A percentile compares a stretch with the other conserved stretches of the same genome.
Evolutionary conservation across 1,140 invertebrate species (phyloP).

Genomic region (Alviniconcha marisindica): DNA sequence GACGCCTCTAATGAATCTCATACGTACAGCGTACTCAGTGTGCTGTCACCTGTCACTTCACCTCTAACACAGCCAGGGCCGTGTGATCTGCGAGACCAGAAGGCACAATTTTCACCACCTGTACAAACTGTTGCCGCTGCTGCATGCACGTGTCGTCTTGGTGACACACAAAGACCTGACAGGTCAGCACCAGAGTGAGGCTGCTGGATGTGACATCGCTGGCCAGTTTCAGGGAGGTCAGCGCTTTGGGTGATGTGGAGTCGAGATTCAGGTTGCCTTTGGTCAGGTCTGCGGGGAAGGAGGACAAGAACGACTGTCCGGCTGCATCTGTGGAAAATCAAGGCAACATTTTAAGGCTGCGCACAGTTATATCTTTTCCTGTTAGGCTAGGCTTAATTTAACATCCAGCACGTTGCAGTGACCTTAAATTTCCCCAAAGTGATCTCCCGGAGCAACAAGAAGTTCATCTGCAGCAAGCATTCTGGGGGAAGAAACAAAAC

Average conservation of each 20-base stretch:
- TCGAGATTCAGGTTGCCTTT: not conserved
- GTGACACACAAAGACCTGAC: constrained; percentile 34
- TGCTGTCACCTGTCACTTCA: too few relatives aligned
- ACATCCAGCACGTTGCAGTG: too few relatives aligned
- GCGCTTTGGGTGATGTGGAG: not conserved
- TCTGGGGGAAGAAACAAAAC: too few relatives aligned
- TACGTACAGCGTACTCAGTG: not conserved
- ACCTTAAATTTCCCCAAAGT: too few relatives aligned
- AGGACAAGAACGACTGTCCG: constrained; percentile 2
- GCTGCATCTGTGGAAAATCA: constrained; percentile 10
- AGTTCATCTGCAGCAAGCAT: too few relatives aligned
- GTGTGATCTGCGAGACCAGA: not conserved
- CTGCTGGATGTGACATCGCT: not conserved
- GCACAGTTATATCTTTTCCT: too few relatives aligned
- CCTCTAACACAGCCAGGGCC: not conserved
- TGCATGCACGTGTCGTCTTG: constrained; percentile 25
- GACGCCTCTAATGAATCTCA: too few relatives aligned
- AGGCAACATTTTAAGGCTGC: too few relatives aligned
- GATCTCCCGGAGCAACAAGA: too few relatives aligned
- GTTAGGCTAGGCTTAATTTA: too few relatives aligned
- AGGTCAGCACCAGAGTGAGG: constrained; percentile 11
- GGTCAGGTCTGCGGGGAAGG: not conserved
- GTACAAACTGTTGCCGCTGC: constrained; percentile 7
- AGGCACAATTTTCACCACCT: constrained; percentile 3
- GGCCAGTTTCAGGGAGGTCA: not conserved